Conservation (phyloP, 2,888 invertebrate genomes). For the Reticulitermes lucifugus region DNA sequence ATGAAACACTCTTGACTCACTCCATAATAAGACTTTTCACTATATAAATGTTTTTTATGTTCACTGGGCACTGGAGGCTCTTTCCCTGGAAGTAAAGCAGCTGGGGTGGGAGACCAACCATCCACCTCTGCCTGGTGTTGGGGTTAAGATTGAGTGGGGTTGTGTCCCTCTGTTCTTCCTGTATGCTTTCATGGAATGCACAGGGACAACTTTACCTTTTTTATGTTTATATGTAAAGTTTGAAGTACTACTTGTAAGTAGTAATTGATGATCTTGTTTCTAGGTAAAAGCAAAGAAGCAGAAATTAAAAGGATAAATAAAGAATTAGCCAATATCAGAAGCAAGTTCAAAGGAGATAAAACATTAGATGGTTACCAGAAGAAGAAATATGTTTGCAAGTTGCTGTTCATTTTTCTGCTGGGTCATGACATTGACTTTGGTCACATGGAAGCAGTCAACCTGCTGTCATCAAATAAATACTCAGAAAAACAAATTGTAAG, state of each 20-base stretch:
- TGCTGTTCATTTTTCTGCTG: slow-evolving; percentile 98
- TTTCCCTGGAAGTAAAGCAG: too few species aligned
- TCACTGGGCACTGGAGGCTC: too few species aligned
- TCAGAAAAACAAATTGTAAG: slow-evolving; percentile 99
- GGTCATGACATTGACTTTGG: slow-evolving; percentile 99
- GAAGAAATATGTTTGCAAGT: slow-evolving; percentile 99
- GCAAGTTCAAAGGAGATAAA: slow-evolving; percentile 99
- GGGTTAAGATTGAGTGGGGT: too few species aligned
- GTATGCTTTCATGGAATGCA: background rate
- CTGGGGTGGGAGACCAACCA: too few species aligned
- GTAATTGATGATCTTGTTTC: background rate
- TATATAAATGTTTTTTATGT: too few species aligned
- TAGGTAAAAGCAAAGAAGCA: slow-evolving; percentile 99
- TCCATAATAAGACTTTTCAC: too few species aligned
- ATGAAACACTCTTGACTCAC: too few species aligned
- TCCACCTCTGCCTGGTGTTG: too few species aligned
- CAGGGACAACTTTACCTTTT: background rate
- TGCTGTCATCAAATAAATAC: slow-evolving; percentile 99
- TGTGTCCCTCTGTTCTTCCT: too few species aligned
- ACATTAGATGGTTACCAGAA: slow-evolving; percentile 99
- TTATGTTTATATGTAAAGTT: too few species aligned
- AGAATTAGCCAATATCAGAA: slow-evolving; percentile 98
- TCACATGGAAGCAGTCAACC: slow-evolving; percentile 99
- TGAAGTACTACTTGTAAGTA: too few species aligned
- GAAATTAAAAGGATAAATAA: slow-evolving; percentile 99